phyloP scores from a whole-genome alignment of 2,797 vertebrate genomes.

The Thripadectes ignobilis region DNA sequence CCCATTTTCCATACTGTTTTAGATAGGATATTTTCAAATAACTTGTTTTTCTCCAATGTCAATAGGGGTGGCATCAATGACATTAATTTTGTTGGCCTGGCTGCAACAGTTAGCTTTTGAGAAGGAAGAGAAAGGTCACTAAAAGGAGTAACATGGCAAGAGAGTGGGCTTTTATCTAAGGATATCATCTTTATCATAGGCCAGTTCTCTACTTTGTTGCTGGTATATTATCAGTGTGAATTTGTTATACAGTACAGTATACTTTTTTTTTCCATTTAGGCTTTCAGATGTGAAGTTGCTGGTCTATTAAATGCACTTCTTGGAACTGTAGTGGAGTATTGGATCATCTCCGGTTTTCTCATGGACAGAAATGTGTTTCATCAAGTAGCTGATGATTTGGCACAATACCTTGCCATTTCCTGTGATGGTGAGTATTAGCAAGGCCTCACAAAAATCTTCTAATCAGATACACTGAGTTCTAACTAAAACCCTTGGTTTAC shows the following conservation, averaged over 20 bases:
- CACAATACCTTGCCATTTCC: slow-evolving; percentile 81
- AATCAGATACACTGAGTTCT: background rate
- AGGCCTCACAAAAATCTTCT: background rate
- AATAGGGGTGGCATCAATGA: background rate
- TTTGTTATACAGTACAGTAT: background rate
- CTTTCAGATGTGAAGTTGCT: slow-evolving; percentile 77
- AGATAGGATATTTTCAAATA: background rate
- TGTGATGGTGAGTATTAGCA: slow-evolving; percentile 83
- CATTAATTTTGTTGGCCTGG: background rate
- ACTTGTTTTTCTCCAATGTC: background rate
- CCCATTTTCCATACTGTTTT: background rate
- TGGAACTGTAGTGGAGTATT: slow-evolving; percentile 88
- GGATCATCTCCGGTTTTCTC: slow-evolving; percentile 86
- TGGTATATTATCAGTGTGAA: background rate
- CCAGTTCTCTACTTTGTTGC: background rate
- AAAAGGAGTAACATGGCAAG: background rate
- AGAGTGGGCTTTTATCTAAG: background rate
- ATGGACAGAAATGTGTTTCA: slow-evolving; percentile 83
- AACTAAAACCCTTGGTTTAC: background rate
- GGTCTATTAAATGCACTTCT: slow-evolving; percentile 83
- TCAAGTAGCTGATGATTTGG: slow-evolving; percentile 83
- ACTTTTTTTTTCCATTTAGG: slow-evolving; percentile 31
- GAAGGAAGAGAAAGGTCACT: background rate
- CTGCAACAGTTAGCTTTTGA: background rate
- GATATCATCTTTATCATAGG: background rate